phyloP scores from a whole-genome alignment of 1,140 invertebrate species.

The Bicyclus anynana region DNA sequence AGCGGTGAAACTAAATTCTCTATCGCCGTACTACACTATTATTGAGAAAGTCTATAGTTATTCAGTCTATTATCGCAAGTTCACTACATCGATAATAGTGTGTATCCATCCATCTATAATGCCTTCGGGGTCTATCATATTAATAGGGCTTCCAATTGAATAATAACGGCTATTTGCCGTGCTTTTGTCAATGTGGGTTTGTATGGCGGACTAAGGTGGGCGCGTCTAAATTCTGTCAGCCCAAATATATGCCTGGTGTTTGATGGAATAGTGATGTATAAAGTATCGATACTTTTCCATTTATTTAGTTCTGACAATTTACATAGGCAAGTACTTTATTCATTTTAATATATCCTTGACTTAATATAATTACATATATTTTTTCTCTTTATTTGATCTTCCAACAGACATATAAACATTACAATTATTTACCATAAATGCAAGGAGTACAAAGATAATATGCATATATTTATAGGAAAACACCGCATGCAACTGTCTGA shows the following conservation, averaged over 20 bases:
- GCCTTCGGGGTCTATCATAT: slow-evolving; percentile 42
- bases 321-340: too few relatives aligned
- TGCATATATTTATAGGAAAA: too few relatives aligned
- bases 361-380: too few relatives aligned
- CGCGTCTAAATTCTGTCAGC: slow-evolving; percentile 56
- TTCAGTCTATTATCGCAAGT: slow-evolving; percentile 18
- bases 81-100: slow-evolving; percentile 24
- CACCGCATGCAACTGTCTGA: too few relatives aligned
- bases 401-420: too few relatives aligned
- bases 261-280: slow-evolving; percentile 34
- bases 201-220: slow-evolving; percentile 58
- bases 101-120: slow-evolving; percentile 31
- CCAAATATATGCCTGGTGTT: slow-evolving; percentile 40
- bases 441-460: too few relatives aligned
- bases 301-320: too few relatives aligned
- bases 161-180: slow-evolving; percentile 65
- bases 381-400: too few relatives aligned
- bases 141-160: slow-evolving; percentile 57
- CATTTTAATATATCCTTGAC: too few relatives aligned
- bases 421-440: too few relatives aligned
- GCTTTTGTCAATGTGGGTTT: slow-evolving; percentile 63
- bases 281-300: slow-evolving; percentile 16
- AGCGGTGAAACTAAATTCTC: background rate
- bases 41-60: slow-evolving; percentile 5
- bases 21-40: slow-evolving; percentile 5